Evolutionary conservation across 2,797 vertebrate genomes (phyloP).

Genomic region (Podarcis siculus): DNA sequence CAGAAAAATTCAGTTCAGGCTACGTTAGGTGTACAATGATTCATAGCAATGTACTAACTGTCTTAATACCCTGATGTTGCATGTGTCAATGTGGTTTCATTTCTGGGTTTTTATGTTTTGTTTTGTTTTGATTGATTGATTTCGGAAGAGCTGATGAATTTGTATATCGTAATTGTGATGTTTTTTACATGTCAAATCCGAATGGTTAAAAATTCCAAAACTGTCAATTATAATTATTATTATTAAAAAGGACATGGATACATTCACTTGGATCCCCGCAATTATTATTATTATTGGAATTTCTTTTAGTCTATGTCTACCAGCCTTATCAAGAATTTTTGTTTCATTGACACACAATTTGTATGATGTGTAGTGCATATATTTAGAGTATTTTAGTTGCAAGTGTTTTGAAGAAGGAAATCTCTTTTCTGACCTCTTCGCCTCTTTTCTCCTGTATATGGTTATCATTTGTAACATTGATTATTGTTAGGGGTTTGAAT

Average conservation of each 20-base stretch:
- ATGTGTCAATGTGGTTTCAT: constrained; percentile 87
- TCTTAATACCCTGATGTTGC: constrained; percentile 91
- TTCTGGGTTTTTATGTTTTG: constrained; percentile 76
- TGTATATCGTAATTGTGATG: constrained; percentile 95
- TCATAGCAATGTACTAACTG: constrained; percentile 80
- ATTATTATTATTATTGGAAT: constrained; percentile 54
- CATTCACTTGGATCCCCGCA: constrained; percentile 65
- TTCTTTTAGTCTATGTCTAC: constrained; percentile 59
- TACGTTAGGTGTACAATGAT: constrained; percentile 72
- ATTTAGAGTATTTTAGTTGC: constrained; percentile 62
- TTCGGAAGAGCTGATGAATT: constrained; percentile 88
- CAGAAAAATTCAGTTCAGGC: constrained; percentile 64
- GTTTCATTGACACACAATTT: constrained; percentile 64
- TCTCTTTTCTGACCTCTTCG: constrained; percentile 55
- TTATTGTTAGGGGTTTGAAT: constrained; percentile 43
- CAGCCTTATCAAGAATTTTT: constrained; percentile 57
- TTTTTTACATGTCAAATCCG: constrained; percentile 89
- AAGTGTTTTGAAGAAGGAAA: constrained; percentile 62
- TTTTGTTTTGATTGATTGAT: constrained; percentile 56
- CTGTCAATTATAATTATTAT: constrained; percentile 62
- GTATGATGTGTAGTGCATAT: constrained; percentile 50
- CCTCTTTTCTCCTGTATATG: constrained; percentile 30
- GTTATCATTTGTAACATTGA: constrained; percentile 38
- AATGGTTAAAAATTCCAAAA: constrained; percentile 79
- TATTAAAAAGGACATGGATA: constrained; percentile 53